Percentiles rank a stretch among this genome's conserved stretches.
phyloP scores from a whole-genome alignment of 1,140 invertebrate species.

The Drosophila serrata region DNA sequence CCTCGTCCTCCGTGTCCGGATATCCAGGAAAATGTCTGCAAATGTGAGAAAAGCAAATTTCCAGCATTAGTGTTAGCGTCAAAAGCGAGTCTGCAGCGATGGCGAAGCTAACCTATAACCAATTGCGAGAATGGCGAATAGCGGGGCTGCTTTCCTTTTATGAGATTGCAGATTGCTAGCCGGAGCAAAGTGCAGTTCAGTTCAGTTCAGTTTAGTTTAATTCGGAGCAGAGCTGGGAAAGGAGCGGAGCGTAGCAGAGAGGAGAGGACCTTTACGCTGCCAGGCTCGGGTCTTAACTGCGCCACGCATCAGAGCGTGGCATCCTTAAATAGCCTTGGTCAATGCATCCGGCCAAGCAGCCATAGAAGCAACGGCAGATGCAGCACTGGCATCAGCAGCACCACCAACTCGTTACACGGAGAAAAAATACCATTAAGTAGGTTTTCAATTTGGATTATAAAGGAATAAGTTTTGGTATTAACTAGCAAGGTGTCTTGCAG shows the following conservation, averaged over 20 bases:
- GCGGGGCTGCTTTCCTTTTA: constrained; percentile 27
- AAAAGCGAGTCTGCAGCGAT: neutral
- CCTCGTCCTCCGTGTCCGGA: constrained; percentile 20
- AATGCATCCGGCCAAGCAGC: constrained; percentile 52
- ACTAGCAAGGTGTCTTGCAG: too few relatives aligned
- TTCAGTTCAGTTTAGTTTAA: constrained; percentile 2
- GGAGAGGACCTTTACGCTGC: constrained; percentile 60
- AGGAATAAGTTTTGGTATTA: neutral
- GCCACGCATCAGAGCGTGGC: constrained; percentile 75
- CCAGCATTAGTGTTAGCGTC: constrained; percentile 7
- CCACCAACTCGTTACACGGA: constrained; percentile 11
- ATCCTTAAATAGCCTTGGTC: constrained; percentile 81
- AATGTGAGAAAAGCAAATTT: constrained; percentile 48
- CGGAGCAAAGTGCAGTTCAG: constrained; percentile 32
- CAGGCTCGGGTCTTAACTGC: constrained; percentile 74
- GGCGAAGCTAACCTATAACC: constrained; percentile 20
- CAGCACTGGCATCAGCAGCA: constrained; percentile 14
- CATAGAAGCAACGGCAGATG: constrained; percentile 24
- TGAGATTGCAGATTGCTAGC: constrained; percentile 45
- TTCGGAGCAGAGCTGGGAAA: neutral
- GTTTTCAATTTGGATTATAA: neutral
- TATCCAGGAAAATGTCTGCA: constrained; percentile 37
- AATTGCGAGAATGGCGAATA: constrained; percentile 7
- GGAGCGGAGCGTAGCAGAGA: neutral
- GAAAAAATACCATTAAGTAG: neutral